Conservation (phyloP, 2,797 vertebrate species). For the Lemur catta region DNA sequence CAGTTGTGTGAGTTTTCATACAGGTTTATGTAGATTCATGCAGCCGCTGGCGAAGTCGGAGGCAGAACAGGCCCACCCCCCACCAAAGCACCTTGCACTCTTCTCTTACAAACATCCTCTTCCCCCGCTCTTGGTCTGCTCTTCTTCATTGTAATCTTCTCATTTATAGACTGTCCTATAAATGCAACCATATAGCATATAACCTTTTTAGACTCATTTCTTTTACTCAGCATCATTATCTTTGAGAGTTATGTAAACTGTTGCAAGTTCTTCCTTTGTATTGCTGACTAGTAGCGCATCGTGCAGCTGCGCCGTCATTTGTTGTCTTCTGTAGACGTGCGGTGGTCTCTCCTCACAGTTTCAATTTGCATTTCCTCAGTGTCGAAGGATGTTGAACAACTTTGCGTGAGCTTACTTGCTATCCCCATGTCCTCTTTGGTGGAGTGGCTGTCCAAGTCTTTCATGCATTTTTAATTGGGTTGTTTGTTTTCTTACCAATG, state of each 20-base stretch:
- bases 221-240: not conserved
- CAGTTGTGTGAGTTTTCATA: not conserved
- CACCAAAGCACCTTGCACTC: rapidly evolving
- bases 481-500: not conserved
- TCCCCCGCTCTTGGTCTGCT: not conserved
- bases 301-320: rapidly evolving
- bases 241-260: not conserved
- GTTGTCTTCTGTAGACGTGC: rapidly evolving
- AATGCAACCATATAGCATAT: no score
- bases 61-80: not conserved
- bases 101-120: not conserved
- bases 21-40: rapidly evolving
- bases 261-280: not conserved
- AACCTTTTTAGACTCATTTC: not conserved
- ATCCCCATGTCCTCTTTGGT: not conserved
- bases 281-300: not conserved
- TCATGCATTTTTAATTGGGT: not conserved
- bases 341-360: not conserved
- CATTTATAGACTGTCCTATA: not conserved
- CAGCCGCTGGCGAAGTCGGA: rapidly evolving
- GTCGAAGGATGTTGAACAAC: not conserved
- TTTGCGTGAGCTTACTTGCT: not conserved
- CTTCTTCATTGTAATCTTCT: not conserved
- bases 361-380: not conserved
- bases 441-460: not conserved